Evolutionary conservation across 2,113 vertebrate genomes (phyloP).

Genomic region (Acanthochromis polyacanthus): DNA sequence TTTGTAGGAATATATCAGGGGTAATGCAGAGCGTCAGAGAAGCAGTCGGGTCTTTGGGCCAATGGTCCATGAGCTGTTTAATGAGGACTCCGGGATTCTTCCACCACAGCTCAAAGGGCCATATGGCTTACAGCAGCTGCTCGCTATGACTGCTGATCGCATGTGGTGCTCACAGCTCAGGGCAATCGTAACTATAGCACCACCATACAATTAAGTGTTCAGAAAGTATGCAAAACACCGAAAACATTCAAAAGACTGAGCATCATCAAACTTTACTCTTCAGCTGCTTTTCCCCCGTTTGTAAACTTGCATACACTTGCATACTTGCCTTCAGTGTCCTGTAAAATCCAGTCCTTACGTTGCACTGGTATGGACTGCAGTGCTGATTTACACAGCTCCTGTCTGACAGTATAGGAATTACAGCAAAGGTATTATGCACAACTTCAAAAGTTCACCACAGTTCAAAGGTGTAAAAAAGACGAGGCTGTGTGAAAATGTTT

Average conservation of each 20-base stretch:
- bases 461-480: slow-evolving; percentile 2
- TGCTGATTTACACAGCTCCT: no score
- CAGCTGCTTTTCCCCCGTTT: slow-evolving; percentile 3
- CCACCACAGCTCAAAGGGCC: slow-evolving; percentile 70
- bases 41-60: slow-evolving; percentile 69
- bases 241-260: slow-evolving; percentile 40
- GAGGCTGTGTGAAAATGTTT: not conserved
- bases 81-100: slow-evolving; percentile 71
- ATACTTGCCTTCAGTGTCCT: slow-evolving; percentile 10
- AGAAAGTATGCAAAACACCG: slow-evolving; percentile 62
- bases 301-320: not conserved
- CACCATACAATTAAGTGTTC: slow-evolving; percentile 53
- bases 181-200: slow-evolving; percentile 58
- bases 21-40: slow-evolving; percentile 64
- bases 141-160: slow-evolving; percentile 63
- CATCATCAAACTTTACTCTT: slow-evolving; percentile 38
- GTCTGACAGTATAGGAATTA: slow-evolving; percentile 37
- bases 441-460: not conserved
- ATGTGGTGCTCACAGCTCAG: slow-evolving; percentile 67
- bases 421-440: slow-evolving; percentile 35
- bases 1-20: slow-evolving; percentile 64
- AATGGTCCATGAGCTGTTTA: slow-evolving; percentile 79
- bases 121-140: slow-evolving; percentile 81
- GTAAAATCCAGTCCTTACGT: slow-evolving; percentile 6
- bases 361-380: not conserved